phyloP scores from a whole-genome alignment of 2,113 vertebrate genomes.

The Thryonomys swinderianus region DNA sequence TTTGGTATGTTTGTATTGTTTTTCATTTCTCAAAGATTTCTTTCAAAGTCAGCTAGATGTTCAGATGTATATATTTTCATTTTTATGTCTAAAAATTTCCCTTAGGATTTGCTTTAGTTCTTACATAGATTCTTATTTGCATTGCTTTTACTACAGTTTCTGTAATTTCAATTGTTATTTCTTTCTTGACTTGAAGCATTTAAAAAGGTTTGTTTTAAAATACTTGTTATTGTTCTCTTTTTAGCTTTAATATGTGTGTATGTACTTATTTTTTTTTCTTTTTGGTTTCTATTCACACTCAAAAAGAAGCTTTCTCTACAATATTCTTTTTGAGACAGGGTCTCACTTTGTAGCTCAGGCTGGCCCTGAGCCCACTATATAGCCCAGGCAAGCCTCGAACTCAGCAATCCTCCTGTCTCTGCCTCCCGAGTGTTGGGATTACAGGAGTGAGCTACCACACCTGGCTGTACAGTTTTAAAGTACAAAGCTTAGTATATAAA shows the following conservation, averaged over 20 bases:
- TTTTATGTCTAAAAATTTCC: not conserved
- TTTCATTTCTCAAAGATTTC: not conserved
- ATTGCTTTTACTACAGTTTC: not conserved
- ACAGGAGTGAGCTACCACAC: no score
- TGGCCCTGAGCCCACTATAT: no score
- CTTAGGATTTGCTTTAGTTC: not conserved
- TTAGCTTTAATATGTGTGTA: not conserved
- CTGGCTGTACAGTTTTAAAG: no score
- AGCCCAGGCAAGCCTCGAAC: no score
- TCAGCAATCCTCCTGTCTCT: no score
- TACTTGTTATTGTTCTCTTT: not conserved
- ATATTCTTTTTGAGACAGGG: no score
- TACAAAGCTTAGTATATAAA: not conserved
- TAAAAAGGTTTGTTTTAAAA: not conserved
- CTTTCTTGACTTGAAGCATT: not conserved
- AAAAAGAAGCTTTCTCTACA: not conserved
- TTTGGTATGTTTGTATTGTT: not conserved
- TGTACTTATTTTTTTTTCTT: not conserved
- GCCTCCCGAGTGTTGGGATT: no score
- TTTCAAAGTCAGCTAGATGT: not conserved
- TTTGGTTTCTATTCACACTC: not conserved
- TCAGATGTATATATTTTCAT: not conserved
- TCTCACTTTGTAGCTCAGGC: no score
- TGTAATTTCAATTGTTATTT: not conserved
- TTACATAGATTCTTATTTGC: not conserved